These are phyloP conservation scores for Suncus etruscus DNA, from an alignment of 2,113 vertebrate species.

Conservation along the genomic window DNA sequence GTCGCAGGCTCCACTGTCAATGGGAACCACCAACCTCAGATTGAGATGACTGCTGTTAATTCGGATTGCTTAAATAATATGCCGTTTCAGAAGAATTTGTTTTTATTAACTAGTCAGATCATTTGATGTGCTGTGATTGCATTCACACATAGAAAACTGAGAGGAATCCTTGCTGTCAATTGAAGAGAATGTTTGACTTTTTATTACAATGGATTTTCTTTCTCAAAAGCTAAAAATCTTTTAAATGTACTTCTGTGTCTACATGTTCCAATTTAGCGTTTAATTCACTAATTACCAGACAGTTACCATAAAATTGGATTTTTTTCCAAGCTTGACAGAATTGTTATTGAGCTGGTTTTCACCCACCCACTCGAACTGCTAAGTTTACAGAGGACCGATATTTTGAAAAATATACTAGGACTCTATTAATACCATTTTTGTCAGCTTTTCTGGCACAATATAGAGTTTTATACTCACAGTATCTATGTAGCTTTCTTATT, in stretches of 20 bases:
- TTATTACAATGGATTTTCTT: slow-evolving; percentile 83
- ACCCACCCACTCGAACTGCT: not conserved
- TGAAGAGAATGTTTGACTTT: slow-evolving; percentile 78
- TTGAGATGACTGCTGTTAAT: slow-evolving; percentile 79
- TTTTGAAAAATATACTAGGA: not conserved
- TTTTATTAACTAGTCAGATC: slow-evolving; percentile 85
- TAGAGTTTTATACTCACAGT: not conserved
- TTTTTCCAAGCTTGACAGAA: slow-evolving; percentile 35
- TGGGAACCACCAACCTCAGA: slow-evolving; percentile 80
- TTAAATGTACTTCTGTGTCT: slow-evolving; percentile 75
- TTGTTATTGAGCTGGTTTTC: not conserved
- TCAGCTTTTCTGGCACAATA: not conserved
- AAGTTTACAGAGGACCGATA: not conserved
- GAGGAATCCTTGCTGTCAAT: slow-evolving; percentile 80
- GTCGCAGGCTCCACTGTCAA: slow-evolving; percentile 68
- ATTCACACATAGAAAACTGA: slow-evolving; percentile 80
- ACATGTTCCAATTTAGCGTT: slow-evolving; percentile 74
- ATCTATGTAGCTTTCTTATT: not conserved
- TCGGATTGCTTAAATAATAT: slow-evolving; percentile 85
- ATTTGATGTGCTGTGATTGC: slow-evolving; percentile 84
- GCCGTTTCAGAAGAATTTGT: slow-evolving; percentile 83
- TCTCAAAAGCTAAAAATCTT: slow-evolving; percentile 79
- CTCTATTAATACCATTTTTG: not conserved
- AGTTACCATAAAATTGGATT: slow-evolving; percentile 77
- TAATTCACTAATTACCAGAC: slow-evolving; percentile 75